A percentile compares a stretch with the other conserved stretches of the same genome.
Evolutionary conservation across 2,888 invertebrate species (phyloP).

Genomic region (Myopa testacea): DNA sequence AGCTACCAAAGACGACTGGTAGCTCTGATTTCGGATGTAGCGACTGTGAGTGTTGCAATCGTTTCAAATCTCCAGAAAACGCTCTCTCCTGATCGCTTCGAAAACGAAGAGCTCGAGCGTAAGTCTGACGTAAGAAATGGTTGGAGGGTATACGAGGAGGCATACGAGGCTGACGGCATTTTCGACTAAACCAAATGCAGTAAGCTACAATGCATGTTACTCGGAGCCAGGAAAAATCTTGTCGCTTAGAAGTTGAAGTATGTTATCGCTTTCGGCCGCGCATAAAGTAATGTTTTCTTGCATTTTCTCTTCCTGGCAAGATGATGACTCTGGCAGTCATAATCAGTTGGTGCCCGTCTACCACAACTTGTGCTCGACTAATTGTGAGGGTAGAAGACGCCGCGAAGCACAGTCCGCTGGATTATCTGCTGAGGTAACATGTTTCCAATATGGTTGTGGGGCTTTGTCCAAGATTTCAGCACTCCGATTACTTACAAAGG

Average conservation of each 20-base stretch:
- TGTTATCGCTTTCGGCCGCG: neutral
- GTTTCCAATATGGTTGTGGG: slow-evolving; percentile 43
- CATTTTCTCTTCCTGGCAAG: neutral
- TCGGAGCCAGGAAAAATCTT: slow-evolving; percentile 21
- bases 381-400: slow-evolving; percentile 40
- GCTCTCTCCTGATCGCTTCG: no score
- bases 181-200: slow-evolving; percentile 5
- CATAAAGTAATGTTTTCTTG: neutral
- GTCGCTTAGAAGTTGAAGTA: neutral
- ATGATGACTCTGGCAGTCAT: neutral
- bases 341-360: slow-evolving; percentile 45
- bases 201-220: slow-evolving; percentile 18
- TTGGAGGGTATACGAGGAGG: neutral
- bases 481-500: slow-evolving; percentile 45
- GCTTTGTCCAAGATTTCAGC: slow-evolving; percentile 44
- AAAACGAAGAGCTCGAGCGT: neutral
- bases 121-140: neutral
- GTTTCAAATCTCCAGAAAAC: slow-evolving; percentile 5
- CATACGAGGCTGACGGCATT: neutral
- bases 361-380: slow-evolving; percentile 42
- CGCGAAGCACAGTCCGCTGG: slow-evolving; percentile 49
- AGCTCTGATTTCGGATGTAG: slow-evolving; percentile 17
- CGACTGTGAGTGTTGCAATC: neutral
- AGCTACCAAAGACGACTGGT: neutral
- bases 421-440: slow-evolving; percentile 44